Evolutionary conservation across 2,888 invertebrate species (phyloP).

Genomic region (Ditylenchus weischeri): DNA sequence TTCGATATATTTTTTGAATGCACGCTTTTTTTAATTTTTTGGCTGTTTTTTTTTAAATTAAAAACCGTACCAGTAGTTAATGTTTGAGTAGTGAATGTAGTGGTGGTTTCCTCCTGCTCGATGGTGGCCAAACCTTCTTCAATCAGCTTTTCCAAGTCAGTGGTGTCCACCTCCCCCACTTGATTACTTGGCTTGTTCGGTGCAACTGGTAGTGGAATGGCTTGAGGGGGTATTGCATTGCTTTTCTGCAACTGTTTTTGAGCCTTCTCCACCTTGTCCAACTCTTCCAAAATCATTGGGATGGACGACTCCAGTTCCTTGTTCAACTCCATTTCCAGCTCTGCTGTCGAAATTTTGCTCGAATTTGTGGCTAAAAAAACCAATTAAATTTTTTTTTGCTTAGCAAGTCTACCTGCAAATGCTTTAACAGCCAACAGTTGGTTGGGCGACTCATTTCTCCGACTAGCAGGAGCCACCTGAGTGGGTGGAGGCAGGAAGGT

Average conservation of each 20-base stretch:
- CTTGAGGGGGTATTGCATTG: neutral
- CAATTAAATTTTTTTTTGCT: too few species aligned
- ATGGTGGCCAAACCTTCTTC: slow-evolving; percentile 22
- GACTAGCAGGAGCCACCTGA: neutral
- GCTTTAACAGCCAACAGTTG: slow-evolving; percentile 2
- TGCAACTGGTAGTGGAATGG: neutral
- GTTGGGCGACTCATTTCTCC: neutral
- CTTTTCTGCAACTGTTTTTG: slow-evolving; percentile 10
- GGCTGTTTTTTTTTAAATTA: too few species aligned
- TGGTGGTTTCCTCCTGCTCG: slow-evolving; percentile 18
- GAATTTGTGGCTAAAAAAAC: slow-evolving; percentile 7
- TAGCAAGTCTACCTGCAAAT: neutral
- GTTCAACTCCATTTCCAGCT: slow-evolving; percentile 33
- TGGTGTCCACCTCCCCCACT: slow-evolving; percentile 23
- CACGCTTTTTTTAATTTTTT: too few species aligned
- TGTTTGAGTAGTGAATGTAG: neutral
- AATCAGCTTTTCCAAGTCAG: slow-evolving; percentile 29
- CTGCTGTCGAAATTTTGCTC: slow-evolving; percentile 29
- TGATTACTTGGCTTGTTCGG: neutral
- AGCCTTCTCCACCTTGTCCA: slow-evolving; percentile 21
- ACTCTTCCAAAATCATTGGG: slow-evolving; percentile 35
- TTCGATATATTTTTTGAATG: too few species aligned
- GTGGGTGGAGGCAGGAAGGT: slow-evolving; percentile 16
- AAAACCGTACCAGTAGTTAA: too few species aligned
- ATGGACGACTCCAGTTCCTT: slow-evolving; percentile 33